phyloP scores from a whole-genome alignment of 2,888 invertebrate species.

The Lycocerus yunnanus region DNA sequence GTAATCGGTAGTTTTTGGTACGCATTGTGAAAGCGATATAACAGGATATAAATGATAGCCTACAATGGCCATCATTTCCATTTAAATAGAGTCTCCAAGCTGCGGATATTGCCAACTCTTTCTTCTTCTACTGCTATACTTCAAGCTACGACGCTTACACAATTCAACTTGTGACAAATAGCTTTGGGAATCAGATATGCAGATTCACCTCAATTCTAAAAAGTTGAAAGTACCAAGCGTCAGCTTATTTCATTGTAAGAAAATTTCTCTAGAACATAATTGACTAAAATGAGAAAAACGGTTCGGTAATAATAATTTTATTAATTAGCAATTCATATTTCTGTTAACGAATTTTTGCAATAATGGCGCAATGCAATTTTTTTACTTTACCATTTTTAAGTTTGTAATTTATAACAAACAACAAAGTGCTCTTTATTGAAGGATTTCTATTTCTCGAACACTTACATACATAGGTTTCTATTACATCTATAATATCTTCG shows the following conservation, averaged over 20 bases:
- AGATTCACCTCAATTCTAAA: constrained; percentile 39
- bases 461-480: no score
- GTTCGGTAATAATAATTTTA: neutral
- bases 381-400: no score
- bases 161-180: constrained; percentile 48
- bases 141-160: constrained; percentile 45
- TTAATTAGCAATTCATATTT: neutral
- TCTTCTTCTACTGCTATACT: constrained; percentile 46
- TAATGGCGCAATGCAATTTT: no score
- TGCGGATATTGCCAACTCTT: constrained; percentile 47
- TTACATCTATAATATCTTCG: no score
- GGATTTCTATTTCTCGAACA: no score
- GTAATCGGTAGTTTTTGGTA: constrained; percentile 19
- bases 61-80: constrained; percentile 50
- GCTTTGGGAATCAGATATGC: constrained; percentile 44
- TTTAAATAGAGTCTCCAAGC: constrained; percentile 49
- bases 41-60: constrained; percentile 47
- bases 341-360: neutral
- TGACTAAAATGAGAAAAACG: constrained; percentile 16
- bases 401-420: no score
- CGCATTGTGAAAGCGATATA: constrained; percentile 44
- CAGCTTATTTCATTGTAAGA: constrained; percentile 28
- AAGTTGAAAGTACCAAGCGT: constrained; percentile 26
- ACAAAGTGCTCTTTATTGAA: no score
- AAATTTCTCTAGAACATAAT: constrained; percentile 24